phyloP scores from a whole-genome alignment of 1,140 invertebrate genomes.

The Microplitis mediator region DNA sequence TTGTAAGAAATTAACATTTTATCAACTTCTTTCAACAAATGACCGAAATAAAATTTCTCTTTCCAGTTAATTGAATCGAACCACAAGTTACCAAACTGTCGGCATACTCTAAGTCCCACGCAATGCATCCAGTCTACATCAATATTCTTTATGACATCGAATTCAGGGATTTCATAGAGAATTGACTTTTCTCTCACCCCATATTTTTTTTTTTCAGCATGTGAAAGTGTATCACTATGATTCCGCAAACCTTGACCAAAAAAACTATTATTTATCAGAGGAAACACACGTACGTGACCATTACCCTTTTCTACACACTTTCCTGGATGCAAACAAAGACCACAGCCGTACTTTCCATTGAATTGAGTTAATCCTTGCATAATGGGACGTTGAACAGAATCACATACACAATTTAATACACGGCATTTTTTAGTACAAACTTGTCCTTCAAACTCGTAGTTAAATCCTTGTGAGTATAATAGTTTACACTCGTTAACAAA shows the following conservation, averaged over 20 bases:
- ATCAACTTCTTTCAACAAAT: constrained; percentile 14
- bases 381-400: constrained; percentile 17
- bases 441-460: constrained; percentile 25
- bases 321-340: constrained; percentile 35
- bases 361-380: constrained; percentile 27
- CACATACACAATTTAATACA: neutral
- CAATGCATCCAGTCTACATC: constrained; percentile 42
- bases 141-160: constrained; percentile 22
- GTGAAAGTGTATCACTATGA: constrained; percentile 8
- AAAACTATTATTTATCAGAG: neutral
- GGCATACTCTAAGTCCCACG: constrained; percentile 36
- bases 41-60: constrained; percentile 22
- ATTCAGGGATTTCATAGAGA: constrained; percentile 22
- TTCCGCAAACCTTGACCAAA: constrained; percentile 6
- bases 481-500: constrained; percentile 33
- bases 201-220: neutral
- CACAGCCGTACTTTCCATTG: constrained; percentile 32
- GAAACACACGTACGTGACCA: constrained; percentile 16
- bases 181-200: constrained; percentile 11
- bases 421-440: constrained; percentile 32
- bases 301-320: constrained; percentile 16
- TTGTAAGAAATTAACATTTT: neutral
- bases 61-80: constrained; percentile 31
- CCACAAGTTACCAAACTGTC: constrained; percentile 32
- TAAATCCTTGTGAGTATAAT: constrained; percentile 30